Evolutionary conservation across 2,888 invertebrate species (phyloP), one percentile per base, ranked within the genome.

Genomic region (Eustalomyia histrio): DNA sequence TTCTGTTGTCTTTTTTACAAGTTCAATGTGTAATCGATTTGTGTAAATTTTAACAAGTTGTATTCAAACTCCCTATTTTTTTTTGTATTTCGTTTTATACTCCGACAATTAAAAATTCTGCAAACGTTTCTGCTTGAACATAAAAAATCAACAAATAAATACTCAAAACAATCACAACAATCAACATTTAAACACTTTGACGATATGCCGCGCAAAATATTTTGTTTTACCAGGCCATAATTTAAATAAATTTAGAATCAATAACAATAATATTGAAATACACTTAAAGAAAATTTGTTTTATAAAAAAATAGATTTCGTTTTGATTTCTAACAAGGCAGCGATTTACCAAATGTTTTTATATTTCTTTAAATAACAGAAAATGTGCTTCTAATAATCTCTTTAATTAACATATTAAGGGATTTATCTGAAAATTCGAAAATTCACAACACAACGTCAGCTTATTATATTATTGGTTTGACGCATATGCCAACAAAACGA

Each of bases 91-190:
- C 33, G n/a, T 33, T 57, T 72, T 60, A 72, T 35, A 78, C 64
- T 65, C 78, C 78, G 78, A 72, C 74, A 76, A 83, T 83, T 83
- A 80, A 84, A 82, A 84, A 88, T 88, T 88, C 88, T 86, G 84
- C 81, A 79, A 85, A 82, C 88, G 88, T 87, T 87, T 88, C 84
- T 83, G 85, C 87, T 86, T 84, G 85, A 86, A 87, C 88, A 87
- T 88, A 87, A 88, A 88, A 87, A 71, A 67, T 71, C 87, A 87
- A 87, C 74, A 75, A 81, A 78, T 81, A 78, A 81, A 78, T 81
- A 78, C 81, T 78, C 61, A 74, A 81, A 81, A 71, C 81, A 81
- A 80, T 80, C 80, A 76, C 76, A 73, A 43, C 76, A 76, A 81
- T 81, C 81, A 81, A 67, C 67, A 63, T 81, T 78, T 63, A 75